Evolutionary conservation across 2,797 vertebrate species (phyloP).

Genomic region (Phyllotis vaccarum): DNA sequence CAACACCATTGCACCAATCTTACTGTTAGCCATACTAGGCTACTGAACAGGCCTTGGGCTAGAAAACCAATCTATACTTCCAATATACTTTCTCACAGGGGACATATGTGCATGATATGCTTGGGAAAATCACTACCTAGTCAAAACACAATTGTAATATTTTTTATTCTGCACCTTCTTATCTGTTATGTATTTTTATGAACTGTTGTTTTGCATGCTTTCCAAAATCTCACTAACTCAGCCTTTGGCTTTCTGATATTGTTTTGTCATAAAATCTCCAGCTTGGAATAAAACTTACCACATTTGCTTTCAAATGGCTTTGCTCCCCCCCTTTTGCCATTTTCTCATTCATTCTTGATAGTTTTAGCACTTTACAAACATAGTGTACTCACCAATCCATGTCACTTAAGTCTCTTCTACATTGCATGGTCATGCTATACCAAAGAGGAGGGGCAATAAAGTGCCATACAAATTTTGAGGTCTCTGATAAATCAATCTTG

Average conservation of each 20-base stretch:
- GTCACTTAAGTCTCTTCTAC: background rate
- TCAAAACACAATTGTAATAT: too few species aligned
- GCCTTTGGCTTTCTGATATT: background rate
- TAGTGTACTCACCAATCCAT: too few species aligned
- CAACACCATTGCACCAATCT: background rate
- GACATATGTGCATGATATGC: background rate
- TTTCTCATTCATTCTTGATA: background rate
- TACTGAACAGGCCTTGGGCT: background rate
- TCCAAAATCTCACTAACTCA: background rate
- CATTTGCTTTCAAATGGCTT: background rate
- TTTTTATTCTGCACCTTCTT: background rate
- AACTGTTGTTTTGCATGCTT: background rate
- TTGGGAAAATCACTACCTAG: background rate
- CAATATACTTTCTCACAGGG: background rate
- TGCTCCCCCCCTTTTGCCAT: background rate
- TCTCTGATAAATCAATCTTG: background rate
- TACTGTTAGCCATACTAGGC: background rate
- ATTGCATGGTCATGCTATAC: fast-evolving
- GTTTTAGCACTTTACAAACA: background rate
- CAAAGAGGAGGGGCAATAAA: background rate
- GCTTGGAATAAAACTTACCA: background rate
- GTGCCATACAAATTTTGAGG: background rate
- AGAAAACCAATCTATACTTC: background rate
- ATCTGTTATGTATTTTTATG: background rate
- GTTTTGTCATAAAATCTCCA: background rate